Evolutionary conservation across 2,113 vertebrate genomes (phyloP).

Genomic region (Megaceryle torquata): DNA sequence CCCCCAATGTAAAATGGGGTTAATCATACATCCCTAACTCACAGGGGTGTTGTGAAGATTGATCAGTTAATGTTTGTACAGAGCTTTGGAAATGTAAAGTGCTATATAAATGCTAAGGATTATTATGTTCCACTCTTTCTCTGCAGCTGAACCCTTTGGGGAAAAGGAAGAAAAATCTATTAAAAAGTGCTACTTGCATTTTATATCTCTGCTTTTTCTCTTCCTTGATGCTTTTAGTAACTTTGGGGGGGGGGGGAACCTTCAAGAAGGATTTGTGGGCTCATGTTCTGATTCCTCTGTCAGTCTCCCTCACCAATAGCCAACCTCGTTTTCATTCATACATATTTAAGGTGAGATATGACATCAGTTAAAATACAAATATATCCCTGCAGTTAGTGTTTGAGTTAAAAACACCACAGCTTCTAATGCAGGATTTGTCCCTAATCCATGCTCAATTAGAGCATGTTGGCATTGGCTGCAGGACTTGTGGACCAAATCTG

Average conservation of each 20-base stretch:
- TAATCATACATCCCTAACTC: constrained; percentile 62
- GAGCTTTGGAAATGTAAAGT: constrained; percentile 71
- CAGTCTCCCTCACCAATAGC: background rate
- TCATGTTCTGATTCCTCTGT: background rate
- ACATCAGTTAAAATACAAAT: background rate
- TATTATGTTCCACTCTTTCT: constrained; percentile 70
- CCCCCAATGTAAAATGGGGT: constrained; percentile 59
- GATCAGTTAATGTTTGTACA: constrained; percentile 72
- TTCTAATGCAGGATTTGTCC: background rate
- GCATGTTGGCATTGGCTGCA: background rate
- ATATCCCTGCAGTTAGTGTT: background rate
- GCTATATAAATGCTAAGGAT: constrained; percentile 69
- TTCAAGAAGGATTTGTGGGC: constrained; percentile 21
- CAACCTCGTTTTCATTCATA: background rate
- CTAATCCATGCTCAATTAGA: background rate
- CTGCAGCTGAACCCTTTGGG: constrained; percentile 63
- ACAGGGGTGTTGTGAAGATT: constrained; percentile 67
- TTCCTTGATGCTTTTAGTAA: constrained; percentile 50
- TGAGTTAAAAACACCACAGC: background rate
- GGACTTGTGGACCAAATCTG: background rate
- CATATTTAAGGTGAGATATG: constrained; percentile 7
- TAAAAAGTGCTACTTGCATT: constrained; percentile 62
- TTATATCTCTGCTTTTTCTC: constrained; percentile 35
- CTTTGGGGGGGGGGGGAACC: background rate
- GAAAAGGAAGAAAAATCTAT: constrained; percentile 67